Conservation (phyloP, 2,888 invertebrate genomes). For the Andrena praecox region DNA sequence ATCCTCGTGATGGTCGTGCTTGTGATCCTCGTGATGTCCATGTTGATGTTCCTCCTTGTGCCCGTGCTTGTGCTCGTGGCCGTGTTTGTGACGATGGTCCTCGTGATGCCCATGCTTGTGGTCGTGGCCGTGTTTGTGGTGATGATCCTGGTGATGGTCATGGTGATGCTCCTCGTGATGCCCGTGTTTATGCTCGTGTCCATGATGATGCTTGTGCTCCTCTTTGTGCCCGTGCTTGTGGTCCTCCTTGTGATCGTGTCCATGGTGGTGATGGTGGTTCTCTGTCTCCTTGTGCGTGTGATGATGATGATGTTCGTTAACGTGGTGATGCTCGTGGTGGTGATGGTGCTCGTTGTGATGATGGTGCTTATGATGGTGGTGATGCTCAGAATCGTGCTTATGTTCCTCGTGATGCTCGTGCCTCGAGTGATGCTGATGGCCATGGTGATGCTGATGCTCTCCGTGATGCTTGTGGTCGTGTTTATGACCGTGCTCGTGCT, state of each 20-base stretch:
- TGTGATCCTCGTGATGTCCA: constrained; percentile 74
- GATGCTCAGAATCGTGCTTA: constrained; percentile 77
- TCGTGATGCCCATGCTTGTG: constrained; percentile 72
- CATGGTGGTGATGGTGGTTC: constrained; percentile 79
- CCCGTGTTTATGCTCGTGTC: constrained; percentile 76
- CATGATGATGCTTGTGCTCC: constrained; percentile 78
- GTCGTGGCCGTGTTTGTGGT: constrained; percentile 72
- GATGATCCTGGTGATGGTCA: constrained; percentile 72
- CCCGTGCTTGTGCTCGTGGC: constrained; percentile 72
- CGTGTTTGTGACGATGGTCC: constrained; percentile 76
- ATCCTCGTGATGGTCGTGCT: constrained; percentile 70
- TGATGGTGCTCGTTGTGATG: constrained; percentile 80
- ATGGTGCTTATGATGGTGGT: constrained; percentile 78
- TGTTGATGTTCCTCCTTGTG: constrained; percentile 74
- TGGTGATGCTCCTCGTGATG: constrained; percentile 76
- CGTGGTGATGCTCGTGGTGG: constrained; percentile 79
- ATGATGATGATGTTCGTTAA: constrained; percentile 80
- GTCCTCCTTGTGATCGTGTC: constrained; percentile 79
- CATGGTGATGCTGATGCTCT: constrained; percentile 76
- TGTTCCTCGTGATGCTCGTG: constrained; percentile 77
- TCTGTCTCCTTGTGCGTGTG: constrained; percentile 79
- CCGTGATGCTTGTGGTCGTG: constrained; percentile 74
- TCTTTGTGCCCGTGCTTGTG: constrained; percentile 79
- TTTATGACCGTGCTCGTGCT: constrained; percentile 72
- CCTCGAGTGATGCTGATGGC: constrained; percentile 76